Evolutionary conservation across 1,140 invertebrate species (phyloP).

Genomic region (Micrasema minimum): DNA sequence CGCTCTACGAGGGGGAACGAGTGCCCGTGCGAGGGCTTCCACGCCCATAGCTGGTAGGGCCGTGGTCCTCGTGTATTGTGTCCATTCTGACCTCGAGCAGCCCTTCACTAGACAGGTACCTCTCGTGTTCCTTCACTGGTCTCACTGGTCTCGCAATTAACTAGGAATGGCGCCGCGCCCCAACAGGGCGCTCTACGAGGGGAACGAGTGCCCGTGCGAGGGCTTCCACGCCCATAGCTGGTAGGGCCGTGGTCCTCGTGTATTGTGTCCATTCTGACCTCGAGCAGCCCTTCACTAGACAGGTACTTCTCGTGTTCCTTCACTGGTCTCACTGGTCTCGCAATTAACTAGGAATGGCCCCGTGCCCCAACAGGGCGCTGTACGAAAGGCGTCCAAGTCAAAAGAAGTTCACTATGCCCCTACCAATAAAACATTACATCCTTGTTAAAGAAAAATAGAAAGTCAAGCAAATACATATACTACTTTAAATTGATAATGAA

Average conservation of each 20-base stretch:
- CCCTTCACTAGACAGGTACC: too few relatives aligned
- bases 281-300: neutral
- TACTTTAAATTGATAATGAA: too few relatives aligned
- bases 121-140: constrained; percentile 35
- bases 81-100: neutral
- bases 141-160: constrained; percentile 49
- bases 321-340: constrained; percentile 49
- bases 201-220: constrained; percentile 47
- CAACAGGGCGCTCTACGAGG: constrained; percentile 49
- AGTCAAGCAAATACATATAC: too few relatives aligned
- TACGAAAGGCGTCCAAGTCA: constrained; percentile 50
- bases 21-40: constrained; percentile 45
- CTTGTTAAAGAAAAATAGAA: too few relatives aligned
- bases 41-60: constrained; percentile 45
- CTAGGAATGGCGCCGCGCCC: constrained; percentile 46
- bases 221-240: constrained; percentile 45
- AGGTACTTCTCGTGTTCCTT: constrained; percentile 4
- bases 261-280: constrained; percentile 22
- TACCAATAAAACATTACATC: too few relatives aligned
- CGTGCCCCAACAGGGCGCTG: constrained; percentile 46
- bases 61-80: constrained; percentile 49
- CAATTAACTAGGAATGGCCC: constrained; percentile 45
- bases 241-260: constrained; percentile 47
- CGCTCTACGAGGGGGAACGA: constrained; percentile 49
- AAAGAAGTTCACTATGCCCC: too few relatives aligned